Evolutionary conservation across 2,888 invertebrate species (phyloP).

Genomic region (Hirtodrosophila trivittata): DNA sequence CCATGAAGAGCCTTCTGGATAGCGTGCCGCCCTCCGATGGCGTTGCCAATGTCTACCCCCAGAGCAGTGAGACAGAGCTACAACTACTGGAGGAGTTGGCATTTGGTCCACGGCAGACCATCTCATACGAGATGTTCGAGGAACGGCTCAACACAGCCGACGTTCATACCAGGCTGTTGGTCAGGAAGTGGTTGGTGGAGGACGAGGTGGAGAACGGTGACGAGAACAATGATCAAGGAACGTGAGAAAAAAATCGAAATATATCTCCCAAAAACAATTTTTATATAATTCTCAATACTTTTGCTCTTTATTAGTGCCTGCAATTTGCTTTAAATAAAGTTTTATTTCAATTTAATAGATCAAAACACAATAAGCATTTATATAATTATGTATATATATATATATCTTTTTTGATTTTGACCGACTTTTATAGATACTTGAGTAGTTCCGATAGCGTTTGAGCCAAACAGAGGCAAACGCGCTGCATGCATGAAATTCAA

Average conservation of each 20-base stretch:
- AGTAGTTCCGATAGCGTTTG: background rate
- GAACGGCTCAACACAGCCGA: conserved; percentile 19
- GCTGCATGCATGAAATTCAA: no score
- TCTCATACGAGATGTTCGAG: conserved; percentile 45
- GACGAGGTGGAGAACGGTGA: background rate
- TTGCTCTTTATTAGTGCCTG: conserved; percentile 6
- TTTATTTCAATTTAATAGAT: conserved; percentile 24
- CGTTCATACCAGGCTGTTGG: conserved; percentile 26
- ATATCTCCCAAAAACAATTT: background rate
- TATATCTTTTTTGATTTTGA: background rate
- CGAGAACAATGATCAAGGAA: background rate
- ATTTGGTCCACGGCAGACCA: conserved; percentile 15
- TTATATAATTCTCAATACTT: conserved; percentile 22
- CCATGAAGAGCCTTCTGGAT: conserved; percentile 30
- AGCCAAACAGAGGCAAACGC: background rate
- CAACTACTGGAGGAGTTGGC: conserved; percentile 36
- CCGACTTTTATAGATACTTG: background rate
- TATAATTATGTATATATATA: background rate
- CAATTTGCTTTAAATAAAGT: conserved; percentile 26
- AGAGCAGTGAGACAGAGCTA: conserved; percentile 26
- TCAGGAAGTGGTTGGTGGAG: conserved; percentile 53
- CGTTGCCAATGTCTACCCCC: background rate
- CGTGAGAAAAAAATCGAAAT: background rate
- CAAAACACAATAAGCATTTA: conserved; percentile 20
- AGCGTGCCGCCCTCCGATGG: conserved; percentile 12